These are phyloP conservation scores for Drosophila stalkeri DNA, from an alignment of 2,888 invertebrate species.

Conservation along the genomic window DNA sequence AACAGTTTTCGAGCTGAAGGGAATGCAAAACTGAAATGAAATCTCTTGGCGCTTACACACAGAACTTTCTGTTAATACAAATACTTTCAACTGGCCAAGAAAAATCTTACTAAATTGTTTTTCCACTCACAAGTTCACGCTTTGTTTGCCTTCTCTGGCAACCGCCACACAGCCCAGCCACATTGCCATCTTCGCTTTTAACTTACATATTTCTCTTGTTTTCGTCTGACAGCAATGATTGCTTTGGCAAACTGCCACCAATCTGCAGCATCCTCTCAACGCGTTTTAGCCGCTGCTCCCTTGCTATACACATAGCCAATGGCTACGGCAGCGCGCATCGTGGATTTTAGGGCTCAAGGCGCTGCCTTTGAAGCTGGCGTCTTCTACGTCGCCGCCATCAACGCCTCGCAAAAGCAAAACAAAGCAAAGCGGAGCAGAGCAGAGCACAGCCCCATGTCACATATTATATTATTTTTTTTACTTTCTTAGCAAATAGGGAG, in stretches of 20 bases:
- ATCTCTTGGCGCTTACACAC: neutral
- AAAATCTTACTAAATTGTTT: slow-evolving; percentile 20
- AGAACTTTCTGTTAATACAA: slow-evolving; percentile 2
- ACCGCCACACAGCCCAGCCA: neutral
- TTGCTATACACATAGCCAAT: slow-evolving; percentile 20
- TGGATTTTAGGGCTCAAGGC: slow-evolving; percentile 55
- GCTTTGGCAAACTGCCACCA: slow-evolving; percentile 28
- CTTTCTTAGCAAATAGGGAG: slow-evolving; percentile 32
- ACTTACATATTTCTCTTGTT: slow-evolving; percentile 14
- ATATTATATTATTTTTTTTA: slow-evolving; percentile 36
- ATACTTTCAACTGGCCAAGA: slow-evolving; percentile 6
- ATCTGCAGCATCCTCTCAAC: slow-evolving; percentile 20
- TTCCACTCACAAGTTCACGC: slow-evolving; percentile 4
- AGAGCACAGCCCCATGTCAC: slow-evolving; percentile 35
- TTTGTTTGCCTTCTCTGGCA: neutral
- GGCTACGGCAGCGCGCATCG: slow-evolving; percentile 41
- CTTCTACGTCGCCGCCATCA: slow-evolving; percentile 57
- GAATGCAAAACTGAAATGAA: slow-evolving; percentile 5
- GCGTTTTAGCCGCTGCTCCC: neutral
- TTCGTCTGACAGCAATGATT: slow-evolving; percentile 42
- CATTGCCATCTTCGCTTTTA: slow-evolving; percentile 7
- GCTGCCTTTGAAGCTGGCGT: slow-evolving; percentile 66
- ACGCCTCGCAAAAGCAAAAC: slow-evolving; percentile 53
- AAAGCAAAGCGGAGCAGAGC: neutral
- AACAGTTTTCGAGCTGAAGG: neutral